These are phyloP conservation scores for Unio delphinus DNA, from an alignment of 2,888 invertebrate genomes.

Conservation along the genomic window DNA sequence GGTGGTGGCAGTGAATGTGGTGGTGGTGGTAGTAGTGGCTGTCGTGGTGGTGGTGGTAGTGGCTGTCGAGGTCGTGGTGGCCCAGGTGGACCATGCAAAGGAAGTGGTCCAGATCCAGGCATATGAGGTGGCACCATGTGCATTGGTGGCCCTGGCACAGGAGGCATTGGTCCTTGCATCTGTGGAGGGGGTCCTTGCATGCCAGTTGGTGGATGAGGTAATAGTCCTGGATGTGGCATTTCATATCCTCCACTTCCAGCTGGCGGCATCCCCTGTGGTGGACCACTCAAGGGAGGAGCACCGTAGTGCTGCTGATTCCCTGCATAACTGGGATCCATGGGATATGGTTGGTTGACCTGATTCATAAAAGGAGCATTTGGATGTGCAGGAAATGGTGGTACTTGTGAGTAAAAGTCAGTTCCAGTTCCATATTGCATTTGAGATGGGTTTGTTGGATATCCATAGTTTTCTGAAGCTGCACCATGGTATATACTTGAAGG, in stretches of 20 bases:
- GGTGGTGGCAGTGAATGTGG: conserved; percentile 1
- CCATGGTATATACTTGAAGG: too few relatives aligned
- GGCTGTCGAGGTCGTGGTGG: conserved; percentile 3
- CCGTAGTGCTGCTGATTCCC: not conserved
- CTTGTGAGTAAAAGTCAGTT: conserved; percentile 10
- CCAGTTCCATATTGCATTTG: not conserved
- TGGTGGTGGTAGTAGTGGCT: not conserved
- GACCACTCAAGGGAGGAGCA: too few relatives aligned
- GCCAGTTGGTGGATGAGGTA: conserved; percentile 11
- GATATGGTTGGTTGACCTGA: conserved; percentile 11
- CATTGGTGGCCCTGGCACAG: conserved; percentile 8
- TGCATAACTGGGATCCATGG: conserved; percentile 19
- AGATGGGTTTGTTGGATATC: too few relatives aligned
- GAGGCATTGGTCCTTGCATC: conserved; percentile 16
- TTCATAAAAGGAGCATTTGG: too few relatives aligned
- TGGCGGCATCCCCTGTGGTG: too few relatives aligned
- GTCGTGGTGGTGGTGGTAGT: not conserved
- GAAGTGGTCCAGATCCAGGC: conserved; percentile 14
- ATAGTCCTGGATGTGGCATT: conserved; percentile 4
- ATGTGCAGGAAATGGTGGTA: conserved; percentile 6
- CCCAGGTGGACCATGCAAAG: conserved; percentile 5
- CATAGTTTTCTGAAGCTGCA: too few relatives aligned
- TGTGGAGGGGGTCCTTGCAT: conserved; percentile 5
- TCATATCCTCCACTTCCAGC: not conserved
- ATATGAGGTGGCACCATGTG: conserved; percentile 15